These are phyloP conservation scores for Melinaea menophilus DNA, from an alignment of 2,888 invertebrate genomes.

Conservation along the genomic window DNA sequence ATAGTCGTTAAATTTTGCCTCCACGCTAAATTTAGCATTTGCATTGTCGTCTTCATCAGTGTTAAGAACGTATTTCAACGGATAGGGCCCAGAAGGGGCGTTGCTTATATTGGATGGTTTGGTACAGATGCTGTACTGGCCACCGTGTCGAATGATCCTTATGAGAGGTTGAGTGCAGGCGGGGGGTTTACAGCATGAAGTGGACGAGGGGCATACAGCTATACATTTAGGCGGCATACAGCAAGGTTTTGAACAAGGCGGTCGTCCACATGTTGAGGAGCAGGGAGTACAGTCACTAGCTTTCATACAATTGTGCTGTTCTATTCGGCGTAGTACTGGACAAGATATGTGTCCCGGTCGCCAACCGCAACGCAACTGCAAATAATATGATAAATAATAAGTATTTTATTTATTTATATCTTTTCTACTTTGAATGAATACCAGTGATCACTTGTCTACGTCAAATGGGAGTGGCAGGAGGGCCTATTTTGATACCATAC, in stretches of 20 bases:
- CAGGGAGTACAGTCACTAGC: conserved; percentile 48
- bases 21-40: conserved; percentile 56
- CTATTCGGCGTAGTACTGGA: conserved; percentile 60
- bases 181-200: conserved; percentile 45
- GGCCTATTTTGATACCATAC: no score
- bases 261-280: conserved; percentile 42
- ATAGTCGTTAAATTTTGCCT: conserved; percentile 69
- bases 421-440: no score
- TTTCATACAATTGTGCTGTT: conserved; percentile 58
- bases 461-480: no score
- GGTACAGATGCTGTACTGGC: conserved; percentile 64
- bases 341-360: conserved; percentile 72
- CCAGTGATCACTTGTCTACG: no score
- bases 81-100: conserved; percentile 63
- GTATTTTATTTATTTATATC: not conserved
- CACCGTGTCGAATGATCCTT: conserved; percentile 59
- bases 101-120: conserved; percentile 62
- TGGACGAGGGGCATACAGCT: conserved; percentile 46
- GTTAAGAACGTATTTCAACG: conserved; percentile 67
- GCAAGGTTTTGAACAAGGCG: conserved; percentile 47
- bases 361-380: conserved; percentile 68
- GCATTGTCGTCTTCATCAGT: conserved; percentile 34
- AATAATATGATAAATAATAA: conserved; percentile 23
- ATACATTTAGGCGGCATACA: conserved; percentile 45
- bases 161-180: conserved; percentile 51